A percentile compares a stretch with the other conserved stretches of the same genome.
Evolutionary conservation across 1,140 invertebrate species (phyloP).

Genomic region (Dolichoris vasculosae): DNA sequence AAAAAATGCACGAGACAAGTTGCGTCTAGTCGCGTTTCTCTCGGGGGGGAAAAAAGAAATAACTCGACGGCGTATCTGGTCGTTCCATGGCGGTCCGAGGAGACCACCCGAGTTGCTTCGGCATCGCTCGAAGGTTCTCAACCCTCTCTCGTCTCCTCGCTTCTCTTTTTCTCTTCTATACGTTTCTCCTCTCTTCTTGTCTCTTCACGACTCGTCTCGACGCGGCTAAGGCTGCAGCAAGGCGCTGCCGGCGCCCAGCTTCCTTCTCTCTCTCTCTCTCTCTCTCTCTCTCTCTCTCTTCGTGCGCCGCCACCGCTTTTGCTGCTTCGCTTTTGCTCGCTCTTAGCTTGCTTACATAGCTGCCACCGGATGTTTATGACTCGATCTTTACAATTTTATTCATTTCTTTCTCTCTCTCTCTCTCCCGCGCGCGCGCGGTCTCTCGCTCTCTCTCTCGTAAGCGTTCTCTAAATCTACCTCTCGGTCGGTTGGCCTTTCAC

Average conservation of each 20-base stretch:
- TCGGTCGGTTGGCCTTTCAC: no score
- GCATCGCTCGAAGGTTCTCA: constrained; percentile 67
- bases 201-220: constrained; percentile 34
- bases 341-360: constrained; percentile 34
- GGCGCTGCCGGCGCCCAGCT: constrained; percentile 45
- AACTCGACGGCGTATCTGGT: constrained; percentile 70
- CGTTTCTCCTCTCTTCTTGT: constrained; percentile 31
- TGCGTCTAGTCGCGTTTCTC: constrained; percentile 32
- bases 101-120: constrained; percentile 69
- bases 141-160: constrained; percentile 50
- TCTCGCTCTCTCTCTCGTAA: not conserved
- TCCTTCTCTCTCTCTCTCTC: constrained; percentile 43
- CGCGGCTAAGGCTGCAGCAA: constrained; percentile 4
- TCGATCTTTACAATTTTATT: constrained; percentile 33
- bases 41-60: constrained; percentile 41
- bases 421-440: not conserved
- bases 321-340: constrained; percentile 20
- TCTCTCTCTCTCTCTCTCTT: constrained; percentile 27
- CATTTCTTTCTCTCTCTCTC: constrained; percentile 21
- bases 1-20: constrained; percentile 32
- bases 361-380: constrained; percentile 49
- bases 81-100: constrained; percentile 69
- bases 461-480: not conserved
- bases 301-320: constrained; percentile 15
- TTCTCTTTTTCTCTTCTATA: constrained; percentile 29